Conservation (phyloP, 2,113 vertebrate species). For the Pan paniscus region DNA sequence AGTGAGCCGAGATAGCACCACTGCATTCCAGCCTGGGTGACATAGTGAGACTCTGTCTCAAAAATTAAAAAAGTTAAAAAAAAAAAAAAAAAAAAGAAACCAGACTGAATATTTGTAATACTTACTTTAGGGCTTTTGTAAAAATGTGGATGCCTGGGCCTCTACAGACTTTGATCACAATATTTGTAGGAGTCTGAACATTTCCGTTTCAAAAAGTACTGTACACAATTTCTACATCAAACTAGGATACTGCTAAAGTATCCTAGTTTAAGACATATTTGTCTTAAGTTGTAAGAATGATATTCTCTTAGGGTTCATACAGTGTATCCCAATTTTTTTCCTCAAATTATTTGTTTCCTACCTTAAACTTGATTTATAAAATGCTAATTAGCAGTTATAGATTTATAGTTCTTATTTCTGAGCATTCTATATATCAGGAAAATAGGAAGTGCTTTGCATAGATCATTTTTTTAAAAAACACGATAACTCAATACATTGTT, state of each 20-base stretch:
- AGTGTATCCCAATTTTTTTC: not conserved
- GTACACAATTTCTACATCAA: not conserved
- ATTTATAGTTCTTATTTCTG: not conserved
- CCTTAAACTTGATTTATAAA: not conserved
- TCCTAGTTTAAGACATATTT: too few relatives aligned
- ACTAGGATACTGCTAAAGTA: not conserved
- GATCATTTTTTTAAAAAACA: not conserved
- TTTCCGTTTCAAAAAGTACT: not conserved
- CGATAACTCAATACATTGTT: not conserved
- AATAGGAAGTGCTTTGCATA: not conserved
- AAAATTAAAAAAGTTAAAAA: too few relatives aligned
- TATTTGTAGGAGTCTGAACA: not conserved
- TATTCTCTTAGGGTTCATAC: not conserved
- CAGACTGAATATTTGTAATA: not conserved
- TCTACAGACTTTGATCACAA: not conserved
- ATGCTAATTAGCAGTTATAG: not conserved
- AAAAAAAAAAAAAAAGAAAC: too few relatives aligned
- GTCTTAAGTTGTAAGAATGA: not conserved
- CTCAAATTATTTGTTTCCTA: not conserved
- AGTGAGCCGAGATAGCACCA: too few relatives aligned
- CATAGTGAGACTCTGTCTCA: too few relatives aligned
- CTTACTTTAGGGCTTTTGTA: not conserved
- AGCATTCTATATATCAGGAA: not conserved
- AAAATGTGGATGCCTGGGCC: rapidly evolving
- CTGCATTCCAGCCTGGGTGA: too few relatives aligned